These are phyloP conservation scores for Drosophila lacertosa DNA, from an alignment of 1,140 invertebrate species.

Conservation along the genomic window DNA sequence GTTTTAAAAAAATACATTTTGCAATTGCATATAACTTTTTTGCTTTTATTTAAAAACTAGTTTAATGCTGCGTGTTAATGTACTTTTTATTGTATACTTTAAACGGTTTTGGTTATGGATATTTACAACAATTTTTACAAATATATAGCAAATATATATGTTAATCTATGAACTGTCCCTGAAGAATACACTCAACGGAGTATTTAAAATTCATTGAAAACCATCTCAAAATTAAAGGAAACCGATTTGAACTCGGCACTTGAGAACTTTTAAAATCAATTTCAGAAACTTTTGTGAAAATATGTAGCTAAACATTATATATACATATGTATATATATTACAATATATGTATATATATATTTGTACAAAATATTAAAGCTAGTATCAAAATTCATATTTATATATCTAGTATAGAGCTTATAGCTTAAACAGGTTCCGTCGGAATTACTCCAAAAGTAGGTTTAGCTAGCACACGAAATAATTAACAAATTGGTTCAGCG, in stretches of 20 bases:
- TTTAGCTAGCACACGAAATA: not conserved
- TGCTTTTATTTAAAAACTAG: conserved; percentile 35
- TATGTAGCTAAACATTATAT: too few relatives aligned
- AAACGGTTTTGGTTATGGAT: conserved; percentile 28
- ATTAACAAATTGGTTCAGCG: not conserved
- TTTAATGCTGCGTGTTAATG: conserved; percentile 41
- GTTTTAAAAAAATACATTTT: conserved; percentile 37
- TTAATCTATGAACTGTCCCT: not conserved
- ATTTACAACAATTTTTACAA: not conserved
- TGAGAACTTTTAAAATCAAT: too few relatives aligned
- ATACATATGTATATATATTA: too few relatives aligned
- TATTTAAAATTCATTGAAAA: too few relatives aligned
- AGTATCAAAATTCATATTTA: not conserved
- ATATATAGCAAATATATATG: not conserved
- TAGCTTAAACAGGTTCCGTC: not conserved
- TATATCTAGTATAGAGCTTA: not conserved
- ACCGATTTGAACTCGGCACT: too few relatives aligned
- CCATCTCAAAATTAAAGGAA: too few relatives aligned
- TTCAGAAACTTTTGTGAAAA: too few relatives aligned
- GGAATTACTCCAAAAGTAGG: not conserved
- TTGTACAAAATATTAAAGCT: not conserved
- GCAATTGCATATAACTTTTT: conserved; percentile 32
- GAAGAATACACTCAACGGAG: not conserved
- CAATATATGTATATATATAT: not conserved
- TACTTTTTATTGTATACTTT: conserved; percentile 25